A percentile compares a stretch with the other conserved stretches of the same genome.
phyloP scores from a whole-genome alignment of 2,113 vertebrate genomes.

The Myrmecobius fasciatus region DNA sequence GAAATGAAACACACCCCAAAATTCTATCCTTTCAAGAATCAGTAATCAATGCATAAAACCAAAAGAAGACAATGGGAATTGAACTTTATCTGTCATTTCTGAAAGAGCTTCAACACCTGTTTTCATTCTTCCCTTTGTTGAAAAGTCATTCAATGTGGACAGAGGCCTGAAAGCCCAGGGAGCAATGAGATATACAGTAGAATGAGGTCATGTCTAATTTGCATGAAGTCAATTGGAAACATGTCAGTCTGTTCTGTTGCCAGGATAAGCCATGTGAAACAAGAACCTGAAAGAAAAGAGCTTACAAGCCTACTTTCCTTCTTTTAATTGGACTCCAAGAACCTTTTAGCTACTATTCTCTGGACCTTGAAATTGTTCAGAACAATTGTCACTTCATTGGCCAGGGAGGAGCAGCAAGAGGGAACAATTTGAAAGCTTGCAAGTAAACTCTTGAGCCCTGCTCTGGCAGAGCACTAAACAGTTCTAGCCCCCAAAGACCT shows the following conservation, averaged over 20 bases:
- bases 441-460: background rate
- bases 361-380: conserved; percentile 39
- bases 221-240: background rate
- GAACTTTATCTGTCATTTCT: background rate
- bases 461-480: no score
- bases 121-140: background rate
- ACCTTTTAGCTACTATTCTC: background rate
- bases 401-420: background rate
- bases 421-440: background rate
- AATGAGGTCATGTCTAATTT: conserved; percentile 3
- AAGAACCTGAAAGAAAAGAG: conserved; percentile 9
- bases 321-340: background rate
- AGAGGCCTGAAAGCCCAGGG: background rate
- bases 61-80: background rate
- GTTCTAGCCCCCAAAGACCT: accelerated
- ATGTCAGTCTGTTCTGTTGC: background rate
- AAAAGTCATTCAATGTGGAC: background rate
- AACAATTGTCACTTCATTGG: background rate
- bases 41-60: no score
- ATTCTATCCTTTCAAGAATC: background rate
- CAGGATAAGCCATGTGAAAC: conserved; percentile 21
- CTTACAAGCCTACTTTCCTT: background rate
- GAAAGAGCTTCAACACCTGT: background rate
- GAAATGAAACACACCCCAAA: background rate
- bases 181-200: background rate